Evolutionary conservation across 1,140 invertebrate species (phyloP), one percentile per base, ranked within the genome.

Genomic region (Hypsibius dujardini): DNA sequence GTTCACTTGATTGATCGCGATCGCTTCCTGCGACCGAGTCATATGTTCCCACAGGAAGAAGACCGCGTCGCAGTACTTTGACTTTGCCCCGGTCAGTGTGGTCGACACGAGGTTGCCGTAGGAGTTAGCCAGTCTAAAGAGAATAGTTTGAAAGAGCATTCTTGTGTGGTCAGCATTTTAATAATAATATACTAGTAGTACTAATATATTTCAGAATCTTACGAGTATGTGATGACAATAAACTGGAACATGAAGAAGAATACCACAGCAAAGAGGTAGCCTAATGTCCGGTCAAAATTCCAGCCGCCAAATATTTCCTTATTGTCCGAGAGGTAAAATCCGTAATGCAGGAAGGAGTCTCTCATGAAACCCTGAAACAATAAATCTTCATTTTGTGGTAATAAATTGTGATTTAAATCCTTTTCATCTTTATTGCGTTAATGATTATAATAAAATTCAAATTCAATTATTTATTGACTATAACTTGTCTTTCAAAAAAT

Each of bases 41-140:
- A n/a, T 56, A n/a, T 56, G 50, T n/a, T 56, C 50, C 50, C 50
- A 56, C 50, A 56, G 7, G n/a, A 56, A 56, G 50, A 56, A 56
- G 50, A 56, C 50, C 7, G 50, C n/a, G n/a, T 56, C 50, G 50
- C 50, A 56, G 50, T 56, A 56, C n/a, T 56, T 56, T 7, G 50
- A n/a, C 50, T 56, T 56, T 7, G 7, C 50, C 7, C 50, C 50
- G 7, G n/a, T 56, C n/a, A n/a, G 7, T 7, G 50, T 7, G 7
- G 50, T 56, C 50, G 50, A 56, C 7, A 56, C 50, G n/a, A 56
- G 7, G 7, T 56, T 56, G 7, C 50, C 50, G n/a, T 56, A 56
- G n/a, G 50, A 56, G 7, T 56, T 7, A 7, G 50, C n/a, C n/a
- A 56, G 7, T n/a, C 50, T 56, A 56, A 7, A n/a, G n/a, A 56